These are phyloP conservation scores for Hippocampus zosterae DNA, from an alignment of 2,113 vertebrate genomes.

Conservation along the genomic window DNA sequence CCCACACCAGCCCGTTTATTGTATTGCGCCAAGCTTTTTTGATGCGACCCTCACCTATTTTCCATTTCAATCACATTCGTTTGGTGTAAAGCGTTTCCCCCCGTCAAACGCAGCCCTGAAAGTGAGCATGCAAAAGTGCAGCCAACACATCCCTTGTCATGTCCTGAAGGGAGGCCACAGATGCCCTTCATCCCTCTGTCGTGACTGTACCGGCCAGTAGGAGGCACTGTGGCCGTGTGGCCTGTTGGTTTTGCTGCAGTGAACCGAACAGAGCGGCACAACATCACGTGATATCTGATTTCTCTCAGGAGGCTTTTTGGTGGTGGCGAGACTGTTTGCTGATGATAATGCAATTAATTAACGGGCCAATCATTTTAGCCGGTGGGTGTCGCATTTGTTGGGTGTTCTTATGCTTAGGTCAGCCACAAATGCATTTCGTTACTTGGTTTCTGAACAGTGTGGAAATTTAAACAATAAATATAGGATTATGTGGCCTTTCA, in stretches of 20 bases:
- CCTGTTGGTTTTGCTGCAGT: conserved; percentile 41
- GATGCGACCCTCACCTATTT: conserved; percentile 23
- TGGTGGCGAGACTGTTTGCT: conserved; percentile 63
- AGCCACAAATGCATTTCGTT: neutral
- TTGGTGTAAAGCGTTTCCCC: conserved; percentile 62
- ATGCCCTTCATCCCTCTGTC: conserved; percentile 42
- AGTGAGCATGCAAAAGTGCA: conserved; percentile 61
- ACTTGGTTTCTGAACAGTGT: neutral
- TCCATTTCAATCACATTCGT: conserved; percentile 55
- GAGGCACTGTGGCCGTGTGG: conserved; percentile 67
- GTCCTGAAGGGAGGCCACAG: conserved; percentile 50
- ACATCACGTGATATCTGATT: conserved; percentile 55
- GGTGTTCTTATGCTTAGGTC: neutral
- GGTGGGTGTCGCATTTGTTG: too few species aligned
- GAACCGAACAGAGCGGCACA: conserved; percentile 18
- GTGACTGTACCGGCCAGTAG: conserved; percentile 28
- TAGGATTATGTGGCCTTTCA: neutral
- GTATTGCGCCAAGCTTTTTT: conserved; percentile 21
- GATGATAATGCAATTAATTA: conserved; percentile 74
- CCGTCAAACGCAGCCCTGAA: conserved; percentile 54
- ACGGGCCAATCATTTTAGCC: conserved; percentile 69
- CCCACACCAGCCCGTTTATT: conserved; percentile 1
- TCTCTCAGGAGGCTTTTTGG: conserved; percentile 63
- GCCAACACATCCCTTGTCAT: conserved; percentile 54
- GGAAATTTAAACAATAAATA: neutral